Base-by-base conservation (phyloP, 2,113 vertebrate species). In the Ornithorhynchus anatinus region DNA sequence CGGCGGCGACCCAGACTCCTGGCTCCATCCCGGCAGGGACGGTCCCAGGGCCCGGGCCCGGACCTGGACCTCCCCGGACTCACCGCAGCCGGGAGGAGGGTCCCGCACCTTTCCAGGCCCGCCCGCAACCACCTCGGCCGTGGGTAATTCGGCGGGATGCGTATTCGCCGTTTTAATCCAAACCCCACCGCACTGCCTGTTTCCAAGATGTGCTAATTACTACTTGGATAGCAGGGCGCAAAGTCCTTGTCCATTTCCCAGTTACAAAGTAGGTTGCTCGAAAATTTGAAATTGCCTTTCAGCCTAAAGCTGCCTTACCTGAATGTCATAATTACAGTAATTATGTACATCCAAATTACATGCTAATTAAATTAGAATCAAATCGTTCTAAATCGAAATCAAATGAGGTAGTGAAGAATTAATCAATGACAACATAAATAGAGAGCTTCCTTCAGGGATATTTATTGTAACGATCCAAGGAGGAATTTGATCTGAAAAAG, bases 351-450 rank as follows among this genome's bases (percentile, higher is more conserved):
- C 93, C 92, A 94, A 95, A 95, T 95, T 95, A 95, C 92, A 95
- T 94, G 94, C 93, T 95, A 94, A 95, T 95, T 94, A 92, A 94
- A 95, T 95, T 95, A 95, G 94, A 94, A 94, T 95, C 94, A 95
- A 95, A 95, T 95, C 94, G 92, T 89, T 95, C 94, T 94, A 95
- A 95, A 95, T 95, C 94, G 93, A 94, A 95, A 95, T 94, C 92
- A 94, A 95, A 95, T 95, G 94, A 95, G 92, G 90, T 92, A 94
- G 93, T 89, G 92, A 91, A 87, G 94, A 94, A 95, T 95, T 95
- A 94, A 95, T 95, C 94, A 95, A 95, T 95, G 93, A 95, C 94
- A 95, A 95, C 94, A 95, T 95, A 95, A 95, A 95, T 94, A 95
- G 90, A 93, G 93, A 91, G 88, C 89, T 94, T 93, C 92, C 89